Conservation (phyloP, 1,140 invertebrate genomes). For the Wasmannia auropunctata region DNA sequence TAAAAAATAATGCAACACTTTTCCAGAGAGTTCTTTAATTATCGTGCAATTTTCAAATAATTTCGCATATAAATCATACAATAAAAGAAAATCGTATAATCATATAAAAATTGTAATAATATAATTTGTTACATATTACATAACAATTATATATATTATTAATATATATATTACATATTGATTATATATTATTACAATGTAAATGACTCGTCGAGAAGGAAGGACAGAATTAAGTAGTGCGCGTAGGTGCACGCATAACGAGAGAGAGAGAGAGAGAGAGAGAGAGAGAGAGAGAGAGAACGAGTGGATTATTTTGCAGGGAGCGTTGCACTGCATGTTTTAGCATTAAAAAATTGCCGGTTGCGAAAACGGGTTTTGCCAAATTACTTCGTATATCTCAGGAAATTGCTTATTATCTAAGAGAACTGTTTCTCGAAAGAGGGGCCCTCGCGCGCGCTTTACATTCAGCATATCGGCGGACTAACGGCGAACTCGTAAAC, state of each 20-base stretch:
- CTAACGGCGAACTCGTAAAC: conserved; percentile 46
- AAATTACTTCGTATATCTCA: conserved; percentile 64
- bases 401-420: conserved; percentile 67
- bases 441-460: conserved; percentile 5
- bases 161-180: too few relatives aligned
- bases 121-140: too few relatives aligned
- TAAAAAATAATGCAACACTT: too few relatives aligned
- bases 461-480: conserved; percentile 43
- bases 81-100: not conserved
- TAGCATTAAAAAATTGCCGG: conserved; percentile 57
- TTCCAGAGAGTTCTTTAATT: too few relatives aligned
- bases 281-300: too few relatives aligned
- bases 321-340: conserved; percentile 6
- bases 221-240: not conserved
- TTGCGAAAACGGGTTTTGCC: conserved; percentile 55
- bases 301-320: conserved; percentile 17
- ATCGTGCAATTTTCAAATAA: not conserved
- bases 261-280: too few relatives aligned
- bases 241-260: not conserved
- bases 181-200: not conserved
- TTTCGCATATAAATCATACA: not conserved
- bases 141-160: too few relatives aligned
- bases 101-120: too few relatives aligned
- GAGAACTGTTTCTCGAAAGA: conserved; percentile 59
- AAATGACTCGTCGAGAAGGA: not conserved